Evolutionary conservation across 2,888 invertebrate species (phyloP), one percentile per base, ranked within the genome.

Genomic region (Melolontha melolontha): DNA sequence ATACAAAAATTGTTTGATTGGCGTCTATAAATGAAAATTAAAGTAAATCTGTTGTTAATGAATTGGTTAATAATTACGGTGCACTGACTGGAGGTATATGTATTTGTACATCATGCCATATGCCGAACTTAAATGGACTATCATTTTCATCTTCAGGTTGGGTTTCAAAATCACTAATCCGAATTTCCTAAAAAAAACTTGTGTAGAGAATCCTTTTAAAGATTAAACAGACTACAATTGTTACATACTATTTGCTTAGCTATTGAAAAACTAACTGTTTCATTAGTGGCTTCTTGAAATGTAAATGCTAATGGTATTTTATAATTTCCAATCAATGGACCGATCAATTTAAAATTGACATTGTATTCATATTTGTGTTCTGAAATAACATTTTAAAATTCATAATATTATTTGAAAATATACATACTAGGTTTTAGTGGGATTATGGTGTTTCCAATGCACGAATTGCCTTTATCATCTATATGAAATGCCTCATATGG

Each of bases 281-380:
- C 75, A 29, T 72, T 79, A 11, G 67, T 70, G 44, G 79, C 62
- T 22, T 27, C 80, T 71, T 81, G 76, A 71, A 86, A 84, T 39
- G 83, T 83, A 68, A 86, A 85, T 76, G 84, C 80, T 5, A 86
- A 78, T 1, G 86, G 85, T 80, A 86, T 85, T 76, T 84, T 84
- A 71, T 80, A 85, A 63, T 82, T 83, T 2, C 85, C 85, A 57
- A 85, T 80, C 14, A 82, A 80, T 10, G 71, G 54, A 5, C 79
- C 74, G 5, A 64, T 57, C 42, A 80, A 81, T 64, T 40, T 2
- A 39, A 64, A 51, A 16, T 5, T 4, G 1, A 64, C 47, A 11
- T 10, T 14, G 17, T 64, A 50, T 8, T 17, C 17, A 5, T 57
- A 66, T n/a, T 27, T 27, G 1, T 4, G 7, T 29, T 57, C 57